These are phyloP conservation scores for Polydrusus pterygomalis DNA, from an alignment of 2,888 invertebrate species.

Conservation along the genomic window DNA sequence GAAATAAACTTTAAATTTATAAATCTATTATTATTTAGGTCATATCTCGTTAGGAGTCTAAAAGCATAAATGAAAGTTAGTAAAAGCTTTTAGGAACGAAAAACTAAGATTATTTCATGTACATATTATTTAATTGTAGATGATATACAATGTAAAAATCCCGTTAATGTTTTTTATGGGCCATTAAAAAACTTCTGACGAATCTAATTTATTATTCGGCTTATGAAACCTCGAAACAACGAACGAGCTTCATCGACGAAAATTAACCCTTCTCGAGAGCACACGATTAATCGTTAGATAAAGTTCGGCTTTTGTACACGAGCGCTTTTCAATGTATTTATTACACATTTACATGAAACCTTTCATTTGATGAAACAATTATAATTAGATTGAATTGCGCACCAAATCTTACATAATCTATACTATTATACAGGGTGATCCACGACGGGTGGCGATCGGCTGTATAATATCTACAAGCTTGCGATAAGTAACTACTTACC, in stretches of 20 bases:
- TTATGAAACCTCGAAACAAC: slow-evolving; percentile 7
- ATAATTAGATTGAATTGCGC: neutral
- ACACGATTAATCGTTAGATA: neutral
- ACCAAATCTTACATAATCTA: neutral
- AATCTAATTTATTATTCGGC: slow-evolving; percentile 19
- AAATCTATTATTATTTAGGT: too few species aligned
- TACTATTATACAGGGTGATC: too few species aligned
- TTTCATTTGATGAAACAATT: neutral
- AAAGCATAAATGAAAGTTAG: too few species aligned
- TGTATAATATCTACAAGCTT: too few species aligned
- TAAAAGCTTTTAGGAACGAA: too few species aligned
- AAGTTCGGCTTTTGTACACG: neutral
- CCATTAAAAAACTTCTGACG: slow-evolving; percentile 22
- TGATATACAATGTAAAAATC: too few species aligned
- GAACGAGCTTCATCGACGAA: neutral
- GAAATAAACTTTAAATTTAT: too few species aligned
- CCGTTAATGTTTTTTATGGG: slow-evolving; percentile 12
- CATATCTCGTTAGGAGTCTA: too few species aligned
- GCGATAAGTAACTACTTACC: too few species aligned
- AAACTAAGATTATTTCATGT: too few species aligned
- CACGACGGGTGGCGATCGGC: too few species aligned
- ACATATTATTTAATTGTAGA: too few species aligned
- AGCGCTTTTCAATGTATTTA: neutral
- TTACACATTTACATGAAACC: neutral
- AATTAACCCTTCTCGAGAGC: slow-evolving; percentile 11